A percentile compares a stretch with the other conserved stretches of the same genome.
Conservation (phyloP, 92 coral and sea anemone genomes). For the Parazoanthus swiftii region DNA sequence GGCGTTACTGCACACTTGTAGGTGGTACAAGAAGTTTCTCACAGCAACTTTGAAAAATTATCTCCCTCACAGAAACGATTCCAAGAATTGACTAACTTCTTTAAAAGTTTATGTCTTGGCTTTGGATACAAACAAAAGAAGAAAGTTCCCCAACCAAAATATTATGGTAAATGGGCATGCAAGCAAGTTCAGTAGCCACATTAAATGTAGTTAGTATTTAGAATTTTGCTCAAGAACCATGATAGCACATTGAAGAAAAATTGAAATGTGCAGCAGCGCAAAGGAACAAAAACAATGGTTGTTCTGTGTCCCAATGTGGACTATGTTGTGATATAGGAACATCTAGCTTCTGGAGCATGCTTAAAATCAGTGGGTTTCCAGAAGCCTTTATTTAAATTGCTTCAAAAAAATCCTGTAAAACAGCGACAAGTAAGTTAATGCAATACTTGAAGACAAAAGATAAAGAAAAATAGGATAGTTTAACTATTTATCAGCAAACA, state of each 20-base stretch:
- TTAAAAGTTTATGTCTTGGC: neutral
- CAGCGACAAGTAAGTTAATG: neutral
- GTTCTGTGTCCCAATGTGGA: neutral
- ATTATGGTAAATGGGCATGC: no score
- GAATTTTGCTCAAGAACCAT: no score
- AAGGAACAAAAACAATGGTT: no score
- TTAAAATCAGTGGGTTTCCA: neutral
- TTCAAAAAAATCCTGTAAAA: slow-evolving; percentile 7
- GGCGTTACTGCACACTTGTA: no score
- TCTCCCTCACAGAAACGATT: neutral
- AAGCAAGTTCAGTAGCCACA: no score
- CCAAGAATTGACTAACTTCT: neutral
- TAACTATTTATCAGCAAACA: no score
- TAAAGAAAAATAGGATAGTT: neutral
- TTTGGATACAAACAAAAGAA: neutral
- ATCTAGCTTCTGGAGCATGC: neutral
- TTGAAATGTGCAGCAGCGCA: no score
- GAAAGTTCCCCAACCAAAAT: neutral
- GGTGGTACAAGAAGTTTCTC: neutral
- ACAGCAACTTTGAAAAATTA: neutral
- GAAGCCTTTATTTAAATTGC: neutral
- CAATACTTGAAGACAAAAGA: neutral
- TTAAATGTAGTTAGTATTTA: no score
- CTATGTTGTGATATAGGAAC: neutral
- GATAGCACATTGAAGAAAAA: no score